These are phyloP conservation scores for Saturnia japonica DNA, from an alignment of 2,888 invertebrate genomes.

Conservation along the genomic window DNA sequence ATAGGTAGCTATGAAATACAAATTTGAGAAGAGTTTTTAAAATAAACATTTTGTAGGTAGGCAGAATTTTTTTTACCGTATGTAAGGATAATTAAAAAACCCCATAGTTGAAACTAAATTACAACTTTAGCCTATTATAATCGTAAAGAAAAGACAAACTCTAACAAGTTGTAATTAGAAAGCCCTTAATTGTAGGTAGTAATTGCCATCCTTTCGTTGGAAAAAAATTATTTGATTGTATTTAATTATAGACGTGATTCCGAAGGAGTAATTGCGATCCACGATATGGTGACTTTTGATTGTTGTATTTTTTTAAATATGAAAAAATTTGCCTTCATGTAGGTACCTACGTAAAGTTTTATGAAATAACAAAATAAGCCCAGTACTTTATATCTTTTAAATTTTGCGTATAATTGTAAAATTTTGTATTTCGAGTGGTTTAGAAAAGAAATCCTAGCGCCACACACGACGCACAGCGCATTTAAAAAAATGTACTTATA, in stretches of 20 bases:
- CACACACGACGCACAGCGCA: too few species aligned
- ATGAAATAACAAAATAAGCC: background rate
- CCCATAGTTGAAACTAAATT: conserved; percentile 55
- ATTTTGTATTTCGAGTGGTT: too few species aligned
- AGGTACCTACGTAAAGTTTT: background rate
- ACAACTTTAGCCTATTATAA: conserved; percentile 49
- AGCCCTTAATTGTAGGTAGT: conserved; percentile 60
- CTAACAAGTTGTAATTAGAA: conserved; percentile 71
- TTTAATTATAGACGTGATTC: conserved; percentile 65
- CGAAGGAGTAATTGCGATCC: conserved; percentile 17
- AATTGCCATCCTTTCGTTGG: conserved; percentile 67
- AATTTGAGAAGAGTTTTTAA: background rate
- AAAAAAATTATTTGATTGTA: conserved; percentile 60
- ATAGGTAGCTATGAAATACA: background rate
- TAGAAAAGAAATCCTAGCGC: too few species aligned
- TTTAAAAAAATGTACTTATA: too few species aligned
- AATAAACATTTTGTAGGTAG: background rate
- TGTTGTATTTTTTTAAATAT: background rate
- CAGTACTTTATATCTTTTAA: background rate
- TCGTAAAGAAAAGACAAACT: conserved; percentile 51
- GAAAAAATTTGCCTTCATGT: background rate
- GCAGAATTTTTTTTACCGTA: conserved; percentile 14
- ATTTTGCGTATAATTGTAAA: too few species aligned
- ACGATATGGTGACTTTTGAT: background rate
- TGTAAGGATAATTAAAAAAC: conserved; percentile 52